Base-by-base conservation (phyloP, 2,888 invertebrate genomes). In the Lepetodrilus schrolli region DNA sequence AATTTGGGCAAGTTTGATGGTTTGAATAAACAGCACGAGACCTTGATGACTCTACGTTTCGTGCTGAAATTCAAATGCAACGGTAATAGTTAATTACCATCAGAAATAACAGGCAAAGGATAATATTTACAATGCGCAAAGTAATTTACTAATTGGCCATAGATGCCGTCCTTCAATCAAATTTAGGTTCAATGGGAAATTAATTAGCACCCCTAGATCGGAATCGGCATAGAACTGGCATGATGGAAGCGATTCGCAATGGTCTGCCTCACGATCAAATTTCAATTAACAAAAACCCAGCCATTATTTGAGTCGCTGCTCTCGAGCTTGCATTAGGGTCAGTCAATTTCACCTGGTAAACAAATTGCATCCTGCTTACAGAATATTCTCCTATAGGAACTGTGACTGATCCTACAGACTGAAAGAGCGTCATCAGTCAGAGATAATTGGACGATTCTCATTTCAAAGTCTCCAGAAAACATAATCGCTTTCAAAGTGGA, bases 71-170 rank as follows among this genome's bases (percentile, higher is more conserved):
- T 30, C 58, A 17, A 17, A 23, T 30, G 34, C 58, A 2, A 30
- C 34, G 7, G 7, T 26, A n/a, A 58, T 30, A n/a, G 58, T 58
- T 58, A 58, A 58, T 58, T 58, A 58, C 26, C 30, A 30, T 30
- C n/a, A 30, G n/a, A 58, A 17, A 58, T 58, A 58, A 58, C 58
- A 30, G 30, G 13, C 23, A n/a, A 30, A 34, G 10, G 58, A 30
- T 30, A 58, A 58, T 58, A 58, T 58, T 58, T 58, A 58, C 58
- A 58, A 58, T 58, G 58, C 30, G 58, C 58, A 58, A 58, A 58
- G 26, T 58, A 58, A 58, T 58, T 58, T 58, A 58, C 58, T 58
- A 58, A 58, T 58, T 58, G 58, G 58, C 34, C 34, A 58, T 58
- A 58, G 58, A 30, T 34, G 58, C 34, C 34, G 17, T 17, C 34